These are phyloP conservation scores for Spodoptera frugiperda DNA, from an alignment of 1,140 invertebrate genomes.

Conservation along the genomic window DNA sequence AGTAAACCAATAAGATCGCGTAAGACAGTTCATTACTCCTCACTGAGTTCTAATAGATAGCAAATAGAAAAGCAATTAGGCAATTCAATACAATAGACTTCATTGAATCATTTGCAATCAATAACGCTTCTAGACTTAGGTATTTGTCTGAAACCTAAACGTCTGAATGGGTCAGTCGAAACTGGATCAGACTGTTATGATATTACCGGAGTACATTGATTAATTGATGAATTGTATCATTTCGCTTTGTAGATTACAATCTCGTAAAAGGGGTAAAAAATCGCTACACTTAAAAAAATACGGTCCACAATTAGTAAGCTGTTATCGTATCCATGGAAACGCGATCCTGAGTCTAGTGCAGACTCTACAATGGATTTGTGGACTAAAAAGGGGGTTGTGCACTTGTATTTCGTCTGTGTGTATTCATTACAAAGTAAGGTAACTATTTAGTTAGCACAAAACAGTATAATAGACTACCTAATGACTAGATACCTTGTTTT, in stretches of 20 bases:
- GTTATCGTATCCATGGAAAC: background rate
- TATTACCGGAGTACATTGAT: background rate
- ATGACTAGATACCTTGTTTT: too few species aligned
- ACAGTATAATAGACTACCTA: too few species aligned
- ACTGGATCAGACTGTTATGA: background rate
- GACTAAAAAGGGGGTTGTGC: too few species aligned
- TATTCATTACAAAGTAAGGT: too few species aligned
- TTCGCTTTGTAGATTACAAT: background rate
- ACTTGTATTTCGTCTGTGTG: too few species aligned
- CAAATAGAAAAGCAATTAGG: background rate
- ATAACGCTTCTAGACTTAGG: conserved; percentile 1
- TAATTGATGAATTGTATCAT: conserved; percentile 2
- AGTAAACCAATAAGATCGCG: background rate
- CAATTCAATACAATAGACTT: background rate
- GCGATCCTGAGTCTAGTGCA: too few species aligned
- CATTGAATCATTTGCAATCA: background rate
- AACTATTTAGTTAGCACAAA: too few species aligned
- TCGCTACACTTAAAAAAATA: too few species aligned
- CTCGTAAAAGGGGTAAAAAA: too few species aligned
- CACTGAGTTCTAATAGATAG: background rate
- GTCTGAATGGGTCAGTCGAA: background rate
- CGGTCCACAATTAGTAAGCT: too few species aligned
- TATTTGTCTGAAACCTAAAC: conserved; percentile 3
- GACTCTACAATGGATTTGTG: too few species aligned
- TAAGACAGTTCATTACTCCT: conserved; percentile 4